A percentile compares a stretch with the other conserved stretches of the same genome.
These are phyloP conservation scores for Psylliodes chrysocephalus DNA, from an alignment of 2,888 invertebrate genomes.

Conservation along the genomic window DNA sequence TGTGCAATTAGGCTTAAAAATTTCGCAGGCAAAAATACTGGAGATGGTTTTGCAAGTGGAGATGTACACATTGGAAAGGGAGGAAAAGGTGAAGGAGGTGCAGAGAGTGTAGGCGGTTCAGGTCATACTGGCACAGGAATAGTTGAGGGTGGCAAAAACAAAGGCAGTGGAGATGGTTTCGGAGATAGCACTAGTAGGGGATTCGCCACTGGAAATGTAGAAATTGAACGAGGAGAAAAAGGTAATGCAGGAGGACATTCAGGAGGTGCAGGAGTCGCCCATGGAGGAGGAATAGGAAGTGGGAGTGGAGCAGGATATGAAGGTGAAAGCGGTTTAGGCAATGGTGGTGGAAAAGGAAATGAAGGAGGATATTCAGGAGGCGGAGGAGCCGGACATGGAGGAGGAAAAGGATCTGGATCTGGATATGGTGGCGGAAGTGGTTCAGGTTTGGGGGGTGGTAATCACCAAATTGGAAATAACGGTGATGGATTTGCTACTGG, in stretches of 20 bases:
- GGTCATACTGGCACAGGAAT: slow-evolving; percentile 5
- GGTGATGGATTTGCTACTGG: too few relatives aligned
- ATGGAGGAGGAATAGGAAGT: neutral
- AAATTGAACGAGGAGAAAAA: neutral
- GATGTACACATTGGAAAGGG: neutral
- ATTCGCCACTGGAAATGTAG: slow-evolving; percentile 1
- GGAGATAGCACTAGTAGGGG: neutral
- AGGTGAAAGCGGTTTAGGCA: slow-evolving; percentile 16
- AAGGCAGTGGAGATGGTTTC: slow-evolving; percentile 2
- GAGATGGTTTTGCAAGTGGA: neutral
- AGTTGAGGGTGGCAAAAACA: too few relatives aligned
- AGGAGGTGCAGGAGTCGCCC: too few relatives aligned
- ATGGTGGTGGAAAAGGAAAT: neutral
- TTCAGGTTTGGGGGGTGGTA: too few relatives aligned
- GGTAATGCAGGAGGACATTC: too few relatives aligned
- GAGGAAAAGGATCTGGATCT: neutral
- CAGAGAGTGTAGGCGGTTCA: neutral
- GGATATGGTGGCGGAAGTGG: too few relatives aligned
- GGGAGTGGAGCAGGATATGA: neutral
- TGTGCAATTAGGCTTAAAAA: too few relatives aligned
- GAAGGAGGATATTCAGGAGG: neutral
- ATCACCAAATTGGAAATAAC: too few relatives aligned
- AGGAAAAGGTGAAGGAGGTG: neutral
- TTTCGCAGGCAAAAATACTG: neutral
- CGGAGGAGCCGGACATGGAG: slow-evolving; percentile 1